These are phyloP conservation scores for Alouatta palliata DNA, from an alignment of 2,113 vertebrate species.

Conservation along the genomic window DNA sequence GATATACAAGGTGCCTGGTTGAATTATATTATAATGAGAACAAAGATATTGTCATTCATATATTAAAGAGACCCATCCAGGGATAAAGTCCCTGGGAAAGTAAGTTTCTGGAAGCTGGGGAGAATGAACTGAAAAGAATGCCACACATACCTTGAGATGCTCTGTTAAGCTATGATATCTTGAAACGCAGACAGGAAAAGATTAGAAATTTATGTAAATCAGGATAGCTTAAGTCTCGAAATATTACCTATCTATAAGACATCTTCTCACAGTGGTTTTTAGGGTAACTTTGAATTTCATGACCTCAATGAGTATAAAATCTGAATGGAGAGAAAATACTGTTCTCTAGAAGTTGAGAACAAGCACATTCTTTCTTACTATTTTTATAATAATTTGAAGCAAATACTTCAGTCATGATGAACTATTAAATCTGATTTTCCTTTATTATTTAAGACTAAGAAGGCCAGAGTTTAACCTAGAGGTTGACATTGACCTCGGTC, in stretches of 20 bases:
- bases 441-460: not conserved
- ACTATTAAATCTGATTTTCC: not conserved
- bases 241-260: not conserved
- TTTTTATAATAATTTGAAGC: slow-evolving; percentile 9
- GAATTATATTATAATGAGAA: not conserved
- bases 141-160: not conserved
- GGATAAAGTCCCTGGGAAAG: not conserved
- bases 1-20: too few species aligned
- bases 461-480: slow-evolving; percentile 3
- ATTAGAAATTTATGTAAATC: not conserved
- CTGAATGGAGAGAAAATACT: not conserved
- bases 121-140: not conserved
- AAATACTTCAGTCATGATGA: not conserved
- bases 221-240: not conserved
- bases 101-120: not conserved
- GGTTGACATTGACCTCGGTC: not conserved
- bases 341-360: not conserved
- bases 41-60: not conserved
- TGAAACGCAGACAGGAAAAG: slow-evolving; percentile 3
- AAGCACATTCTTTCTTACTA: not conserved
- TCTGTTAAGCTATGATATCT: not conserved
- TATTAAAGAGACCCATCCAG: not conserved
- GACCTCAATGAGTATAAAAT: not conserved
- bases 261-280: not conserved
- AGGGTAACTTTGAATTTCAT: not conserved